These are phyloP conservation scores for Eupeodes luniger DNA, from an alignment of 2,888 invertebrate genomes.

Conservation along the genomic window DNA sequence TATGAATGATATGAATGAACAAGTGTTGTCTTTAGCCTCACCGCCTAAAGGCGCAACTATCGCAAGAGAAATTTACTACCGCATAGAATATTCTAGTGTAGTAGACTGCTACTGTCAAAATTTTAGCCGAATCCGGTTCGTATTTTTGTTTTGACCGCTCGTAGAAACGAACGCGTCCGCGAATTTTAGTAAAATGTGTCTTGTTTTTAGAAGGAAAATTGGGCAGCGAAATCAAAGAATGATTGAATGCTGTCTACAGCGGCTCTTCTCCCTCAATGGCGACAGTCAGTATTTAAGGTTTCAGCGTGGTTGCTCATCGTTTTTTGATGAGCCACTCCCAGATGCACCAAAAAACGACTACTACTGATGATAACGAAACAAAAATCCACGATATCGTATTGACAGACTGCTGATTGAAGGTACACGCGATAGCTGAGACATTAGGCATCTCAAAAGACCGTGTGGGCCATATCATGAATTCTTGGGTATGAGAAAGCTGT, in stretches of 20 bases:
- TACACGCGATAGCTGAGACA: not conserved
- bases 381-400: not conserved
- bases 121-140: no score
- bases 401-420: not conserved
- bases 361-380: not conserved
- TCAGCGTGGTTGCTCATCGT: not conserved
- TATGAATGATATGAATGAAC: no score
- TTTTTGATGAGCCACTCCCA: not conserved
- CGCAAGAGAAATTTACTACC: no score
- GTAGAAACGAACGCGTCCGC: no score
- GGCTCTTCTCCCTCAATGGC: not conserved
- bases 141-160: no score
- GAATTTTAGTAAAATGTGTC: no score
- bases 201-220: no score
- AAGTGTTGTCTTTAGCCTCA: no score
- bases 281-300: not conserved
- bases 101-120: no score
- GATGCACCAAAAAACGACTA: not conserved
- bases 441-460: not conserved
- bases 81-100: no score
- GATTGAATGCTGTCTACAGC: not conserved
- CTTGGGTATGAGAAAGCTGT: not conserved
- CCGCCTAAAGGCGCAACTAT: no score
- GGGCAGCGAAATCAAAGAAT: no score
- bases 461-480: not conserved